These are phyloP conservation scores for Trachymyrmex cornetzi DNA, from an alignment of 1,140 invertebrate genomes.

Conservation along the genomic window DNA sequence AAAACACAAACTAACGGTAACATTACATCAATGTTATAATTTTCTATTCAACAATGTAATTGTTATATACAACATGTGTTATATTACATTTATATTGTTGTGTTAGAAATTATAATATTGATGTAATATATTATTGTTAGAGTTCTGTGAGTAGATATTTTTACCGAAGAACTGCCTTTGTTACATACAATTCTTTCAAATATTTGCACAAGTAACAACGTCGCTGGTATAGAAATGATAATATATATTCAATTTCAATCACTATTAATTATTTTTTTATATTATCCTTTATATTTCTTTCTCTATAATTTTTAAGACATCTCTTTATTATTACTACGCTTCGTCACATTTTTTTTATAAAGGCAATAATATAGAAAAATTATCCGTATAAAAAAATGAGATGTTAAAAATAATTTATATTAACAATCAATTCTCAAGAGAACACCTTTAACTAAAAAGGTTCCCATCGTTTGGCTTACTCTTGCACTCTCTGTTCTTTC, in stretches of 20 bases:
- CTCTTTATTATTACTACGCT: neutral
- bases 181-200: neutral
- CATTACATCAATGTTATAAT: too few species aligned
- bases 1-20: too few species aligned
- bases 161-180: neutral
- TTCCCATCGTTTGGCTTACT: neutral
- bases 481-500: neutral
- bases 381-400: constrained; percentile 5
- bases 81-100: too few species aligned
- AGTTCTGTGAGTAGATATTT: neutral
- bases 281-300: constrained; percentile 4
- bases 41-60: too few species aligned
- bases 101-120: too few species aligned
- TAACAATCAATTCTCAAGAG: neutral
- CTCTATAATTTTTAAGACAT: constrained; percentile 12
- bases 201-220: neutral
- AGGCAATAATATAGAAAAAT: neutral
- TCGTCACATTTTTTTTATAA: neutral
- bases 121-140: too few species aligned
- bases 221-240: neutral
- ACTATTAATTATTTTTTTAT: constrained; percentile 7
- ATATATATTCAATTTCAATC: constrained; percentile 5
- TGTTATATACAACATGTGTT: too few species aligned
- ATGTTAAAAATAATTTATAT: neutral
- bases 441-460: neutral